Evolutionary conservation across 35 echinoderm and acorn worm genomes (phyloP).

Genomic region (Patiria miniata): DNA sequence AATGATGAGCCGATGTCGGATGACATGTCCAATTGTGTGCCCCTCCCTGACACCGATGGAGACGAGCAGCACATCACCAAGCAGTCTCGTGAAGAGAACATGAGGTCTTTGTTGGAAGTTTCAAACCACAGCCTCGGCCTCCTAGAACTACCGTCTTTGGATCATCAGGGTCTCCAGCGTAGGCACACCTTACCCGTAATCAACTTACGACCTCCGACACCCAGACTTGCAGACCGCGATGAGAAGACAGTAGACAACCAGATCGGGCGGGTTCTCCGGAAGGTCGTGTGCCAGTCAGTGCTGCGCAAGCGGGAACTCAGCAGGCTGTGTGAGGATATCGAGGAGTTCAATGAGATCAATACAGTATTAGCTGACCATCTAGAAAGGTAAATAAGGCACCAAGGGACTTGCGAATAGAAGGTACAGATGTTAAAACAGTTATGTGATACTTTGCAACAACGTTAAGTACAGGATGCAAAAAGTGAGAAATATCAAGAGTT

Average conservation of each 20-base stretch:
- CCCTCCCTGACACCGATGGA: neutral
- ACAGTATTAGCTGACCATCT: constrained; percentile 5
- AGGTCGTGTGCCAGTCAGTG: constrained; percentile 35
- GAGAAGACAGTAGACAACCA: constrained; percentile 43
- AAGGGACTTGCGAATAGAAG: too few species aligned
- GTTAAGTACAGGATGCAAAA: too few species aligned
- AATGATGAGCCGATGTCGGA: constrained; percentile 1
- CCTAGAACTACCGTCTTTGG: too few species aligned
- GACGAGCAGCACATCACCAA: neutral
- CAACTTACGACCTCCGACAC: constrained; percentile 46
- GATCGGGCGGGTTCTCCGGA: constrained; percentile 35
- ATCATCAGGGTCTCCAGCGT: neutral
- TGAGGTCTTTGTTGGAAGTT: neutral
- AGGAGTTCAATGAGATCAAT: constrained; percentile 49
- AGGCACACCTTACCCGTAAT: constrained; percentile 33
- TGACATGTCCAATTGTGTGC: neutral
- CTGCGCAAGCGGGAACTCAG: constrained; percentile 33
- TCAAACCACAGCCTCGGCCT: neutral
- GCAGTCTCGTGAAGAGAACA: neutral
- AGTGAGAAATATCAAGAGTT: too few species aligned
- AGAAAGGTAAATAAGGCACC: neutral
- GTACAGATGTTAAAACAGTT: too few species aligned
- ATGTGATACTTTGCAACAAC: too few species aligned
- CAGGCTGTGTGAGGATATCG: constrained; percentile 48
- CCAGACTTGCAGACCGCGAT: constrained; percentile 35